These are phyloP conservation scores for Leptinotarsa haldemani DNA, from an alignment of 2,888 invertebrate genomes.

Conservation along the genomic window DNA sequence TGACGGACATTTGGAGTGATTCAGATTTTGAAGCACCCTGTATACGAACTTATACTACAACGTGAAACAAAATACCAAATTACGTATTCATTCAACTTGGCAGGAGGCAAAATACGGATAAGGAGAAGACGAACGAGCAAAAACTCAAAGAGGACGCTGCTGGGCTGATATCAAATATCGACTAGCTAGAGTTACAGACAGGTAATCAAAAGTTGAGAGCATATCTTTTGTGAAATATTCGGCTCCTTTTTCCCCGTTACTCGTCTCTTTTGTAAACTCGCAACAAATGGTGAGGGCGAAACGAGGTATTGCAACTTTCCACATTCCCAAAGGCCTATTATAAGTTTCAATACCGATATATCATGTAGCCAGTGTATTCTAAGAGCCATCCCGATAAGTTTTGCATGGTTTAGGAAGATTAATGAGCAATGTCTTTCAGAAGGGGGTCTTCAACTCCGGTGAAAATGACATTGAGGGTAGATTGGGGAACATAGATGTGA, in stretches of 20 bases:
- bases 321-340: slow-evolving; percentile 63
- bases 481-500: slow-evolving; percentile 22
- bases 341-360: slow-evolving; percentile 65
- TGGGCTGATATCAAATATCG: slow-evolving; percentile 34
- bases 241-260: slow-evolving; percentile 54
- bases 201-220: slow-evolving; percentile 62
- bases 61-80: neutral
- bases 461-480: slow-evolving; percentile 20
- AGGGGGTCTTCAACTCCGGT: slow-evolving; percentile 31
- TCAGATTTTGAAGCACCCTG: neutral
- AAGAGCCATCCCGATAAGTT: slow-evolving; percentile 60
- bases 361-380: slow-evolving; percentile 62
- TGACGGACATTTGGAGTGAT: too few relatives aligned
- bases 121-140: slow-evolving; percentile 6
- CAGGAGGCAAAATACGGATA: slow-evolving; percentile 14
- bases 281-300: slow-evolving; percentile 55
- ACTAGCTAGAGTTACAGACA: slow-evolving; percentile 49
- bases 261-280: slow-evolving; percentile 56
- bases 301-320: slow-evolving; percentile 50
- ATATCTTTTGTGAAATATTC: slow-evolving; percentile 57
- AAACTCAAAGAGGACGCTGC: neutral
- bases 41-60: neutral
- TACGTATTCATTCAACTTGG: neutral
- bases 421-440: slow-evolving; percentile 64
- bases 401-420: slow-evolving; percentile 66